Evolutionary conservation across 2,888 invertebrate genomes (phyloP), one percentile per base, ranked within the genome.

Genomic region (Eucriotettix oculatus): DNA sequence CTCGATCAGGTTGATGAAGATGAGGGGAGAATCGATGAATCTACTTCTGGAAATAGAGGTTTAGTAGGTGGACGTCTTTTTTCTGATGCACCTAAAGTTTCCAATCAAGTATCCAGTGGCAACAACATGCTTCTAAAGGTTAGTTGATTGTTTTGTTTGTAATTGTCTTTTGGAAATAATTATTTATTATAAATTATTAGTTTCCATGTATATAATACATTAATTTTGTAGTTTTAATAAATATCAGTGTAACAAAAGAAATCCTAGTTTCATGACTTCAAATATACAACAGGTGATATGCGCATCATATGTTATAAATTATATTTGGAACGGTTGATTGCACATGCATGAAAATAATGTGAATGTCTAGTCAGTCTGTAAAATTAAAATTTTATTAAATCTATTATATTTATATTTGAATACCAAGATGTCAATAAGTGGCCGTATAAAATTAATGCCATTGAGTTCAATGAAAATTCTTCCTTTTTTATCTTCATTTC

Each of bases 111-210:
- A 66, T 67, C 57, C 66, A 69, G 62, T 72, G 71, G 67, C 71
- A 76, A 82, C 72, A 78, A 77, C 70, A 85, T 84, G 79, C 75
- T 86, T 66, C 74, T 83, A 64, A 79, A 81, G 80, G 85, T 85
- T 72, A 76, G 69, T 68, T 43, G 58, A 16, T 29, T n/a, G 12
- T 42, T 60, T 58, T 16, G 60, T 16, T 12, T 54, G 14, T 41
- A 29, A n/a, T 29, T 29, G 29, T 29, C 29, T 29, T 29, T 7
- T 29, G 29, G 29, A 29, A 29, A 29, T 2, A 29, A 7, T 29
- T 29, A 29, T 29, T 29, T 29, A 29, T 29, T 29, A 29, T 59
- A 42, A 29, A 59, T 48, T 60, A 59, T 16, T 17, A 44, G 14
- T 42, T 16, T 16, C 11, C 12, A 7, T 29, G 1, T 11, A 12